Evolutionary conservation across 37 sponge, comb jelly and placozoan species (phyloP).

Genomic region (Chondrilla cf. caribensis): DNA sequence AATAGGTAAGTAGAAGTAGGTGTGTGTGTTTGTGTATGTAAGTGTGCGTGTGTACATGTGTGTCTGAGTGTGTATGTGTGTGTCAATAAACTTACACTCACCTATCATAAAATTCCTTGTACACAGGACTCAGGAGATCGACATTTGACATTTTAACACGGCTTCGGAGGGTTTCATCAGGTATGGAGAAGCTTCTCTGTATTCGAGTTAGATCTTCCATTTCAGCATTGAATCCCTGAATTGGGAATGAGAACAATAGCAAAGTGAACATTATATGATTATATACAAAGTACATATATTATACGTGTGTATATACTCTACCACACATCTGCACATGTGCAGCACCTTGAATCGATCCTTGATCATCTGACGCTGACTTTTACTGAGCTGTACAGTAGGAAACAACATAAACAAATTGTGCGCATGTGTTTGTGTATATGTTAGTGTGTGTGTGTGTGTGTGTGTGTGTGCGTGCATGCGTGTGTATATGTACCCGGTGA

Average conservation of each 20-base stretch:
- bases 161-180: slow-evolving; percentile 59
- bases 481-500: no score
- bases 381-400: slow-evolving; percentile 42
- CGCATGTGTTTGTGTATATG: no score
- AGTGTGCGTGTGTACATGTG: background rate
- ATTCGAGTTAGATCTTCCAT: slow-evolving; percentile 75
- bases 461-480: no score
- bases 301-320: background rate
- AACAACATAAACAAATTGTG: background rate
- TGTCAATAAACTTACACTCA: slow-evolving; percentile 28
- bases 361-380: slow-evolving; percentile 53
- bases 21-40: background rate
- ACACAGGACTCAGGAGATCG: slow-evolving; percentile 53
- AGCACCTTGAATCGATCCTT: slow-evolving; percentile 90
- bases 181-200: slow-evolving; percentile 82
- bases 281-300: background rate
- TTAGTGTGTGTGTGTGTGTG: no score
- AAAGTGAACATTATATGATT: background rate
- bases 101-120: slow-evolving; percentile 59
- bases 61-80: background rate
- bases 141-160: slow-evolving; percentile 59
- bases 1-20: background rate
- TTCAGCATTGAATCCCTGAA: slow-evolving; percentile 85
- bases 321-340: no score
- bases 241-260: no score